Evolutionary conservation across 2,888 invertebrate species (phyloP).

Genomic region (Nemoura dubitans): DNA sequence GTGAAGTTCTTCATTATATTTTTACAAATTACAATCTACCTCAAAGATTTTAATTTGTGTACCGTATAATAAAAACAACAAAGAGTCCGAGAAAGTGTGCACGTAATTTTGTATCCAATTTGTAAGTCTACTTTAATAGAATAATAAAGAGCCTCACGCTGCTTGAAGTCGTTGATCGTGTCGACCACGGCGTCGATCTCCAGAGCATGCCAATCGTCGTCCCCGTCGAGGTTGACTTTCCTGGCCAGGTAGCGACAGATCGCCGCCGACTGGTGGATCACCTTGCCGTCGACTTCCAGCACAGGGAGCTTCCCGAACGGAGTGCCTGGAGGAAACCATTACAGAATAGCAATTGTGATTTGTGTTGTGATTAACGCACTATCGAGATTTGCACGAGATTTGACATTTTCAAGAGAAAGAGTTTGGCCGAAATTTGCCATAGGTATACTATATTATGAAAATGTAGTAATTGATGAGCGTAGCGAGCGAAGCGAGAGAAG

Average conservation of each 20-base stretch:
- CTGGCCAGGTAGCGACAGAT: conserved; percentile 71
- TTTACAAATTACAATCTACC: background rate
- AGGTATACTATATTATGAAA: too few relatives aligned
- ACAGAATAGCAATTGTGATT: background rate
- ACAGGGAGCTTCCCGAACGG: conserved; percentile 73
- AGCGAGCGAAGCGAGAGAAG: too few relatives aligned
- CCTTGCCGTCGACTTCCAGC: conserved; percentile 70
- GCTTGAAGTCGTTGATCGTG: conserved; percentile 68
- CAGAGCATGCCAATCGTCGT: conserved; percentile 66
- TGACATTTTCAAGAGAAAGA: too few relatives aligned
- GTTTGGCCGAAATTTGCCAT: too few relatives aligned
- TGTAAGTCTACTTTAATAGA: too few relatives aligned
- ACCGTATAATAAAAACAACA: too few relatives aligned
- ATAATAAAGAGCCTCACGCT: background rate
- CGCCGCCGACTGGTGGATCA: conserved; percentile 67
- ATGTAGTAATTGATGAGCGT: too few relatives aligned
- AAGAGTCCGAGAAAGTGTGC: too few relatives aligned
- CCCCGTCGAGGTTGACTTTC: conserved; percentile 67
- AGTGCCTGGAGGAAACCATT: conserved; percentile 60
- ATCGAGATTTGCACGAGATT: too few relatives aligned
- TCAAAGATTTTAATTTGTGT: background rate
- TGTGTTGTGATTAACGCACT: too few relatives aligned
- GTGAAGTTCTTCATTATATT: background rate
- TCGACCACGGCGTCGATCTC: conserved; percentile 71
- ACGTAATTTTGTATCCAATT: too few relatives aligned